Evolutionary conservation across 2,797 vertebrate genomes (phyloP).

Genomic region (Anisognathus igniventris): DNA sequence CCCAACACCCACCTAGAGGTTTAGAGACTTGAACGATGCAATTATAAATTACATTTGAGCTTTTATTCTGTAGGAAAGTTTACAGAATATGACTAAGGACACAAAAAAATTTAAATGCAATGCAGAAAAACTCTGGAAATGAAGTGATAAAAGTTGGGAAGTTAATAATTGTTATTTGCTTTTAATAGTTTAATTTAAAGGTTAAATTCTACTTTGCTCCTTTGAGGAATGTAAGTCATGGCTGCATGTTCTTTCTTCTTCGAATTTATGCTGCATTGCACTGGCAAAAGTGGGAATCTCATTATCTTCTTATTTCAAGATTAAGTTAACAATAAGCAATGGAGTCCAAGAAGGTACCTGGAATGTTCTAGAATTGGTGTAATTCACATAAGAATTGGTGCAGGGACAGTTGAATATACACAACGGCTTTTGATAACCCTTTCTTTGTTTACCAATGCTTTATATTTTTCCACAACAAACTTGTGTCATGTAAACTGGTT

Average conservation of each 20-base stretch:
- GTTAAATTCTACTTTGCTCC: conserved; percentile 44
- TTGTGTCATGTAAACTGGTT: neutral
- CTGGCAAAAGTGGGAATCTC: neutral
- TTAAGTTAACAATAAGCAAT: neutral
- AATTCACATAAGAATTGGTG: neutral
- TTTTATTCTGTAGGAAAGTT: conserved; percentile 33
- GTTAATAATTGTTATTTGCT: conserved; percentile 35
- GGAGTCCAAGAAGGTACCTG: neutral
- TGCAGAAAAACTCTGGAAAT: conserved; percentile 44
- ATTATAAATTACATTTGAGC: conserved; percentile 59
- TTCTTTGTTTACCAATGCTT: neutral
- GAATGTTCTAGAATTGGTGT: neutral
- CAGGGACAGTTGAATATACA: neutral
- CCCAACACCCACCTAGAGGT: neutral
- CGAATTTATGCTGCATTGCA: neutral
- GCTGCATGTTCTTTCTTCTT: neutral
- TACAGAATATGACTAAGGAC: conserved; percentile 57
- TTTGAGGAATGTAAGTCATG: conserved; percentile 10
- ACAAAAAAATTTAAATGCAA: conserved; percentile 73
- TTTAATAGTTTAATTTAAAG: conserved; percentile 61
- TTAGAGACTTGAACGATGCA: neutral
- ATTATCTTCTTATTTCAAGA: neutral
- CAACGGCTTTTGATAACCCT: neutral
- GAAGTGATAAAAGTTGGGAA: conserved; percentile 5
- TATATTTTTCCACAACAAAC: neutral